Conservation (phyloP, 2,113 vertebrate genomes). For the Embiotoca jacksoni region DNA sequence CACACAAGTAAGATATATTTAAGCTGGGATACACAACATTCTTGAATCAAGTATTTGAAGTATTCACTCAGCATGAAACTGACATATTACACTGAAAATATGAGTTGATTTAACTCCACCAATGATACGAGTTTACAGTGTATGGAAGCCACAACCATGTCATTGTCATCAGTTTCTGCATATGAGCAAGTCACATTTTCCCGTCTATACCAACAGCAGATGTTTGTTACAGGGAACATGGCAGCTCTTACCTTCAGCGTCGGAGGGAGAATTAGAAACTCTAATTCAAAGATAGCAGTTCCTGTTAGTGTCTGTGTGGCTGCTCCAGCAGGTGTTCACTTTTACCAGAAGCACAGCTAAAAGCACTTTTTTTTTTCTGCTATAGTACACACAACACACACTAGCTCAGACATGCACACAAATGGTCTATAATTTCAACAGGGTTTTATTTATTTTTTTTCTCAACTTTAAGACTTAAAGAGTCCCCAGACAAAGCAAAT, state of each 20-base stretch:
- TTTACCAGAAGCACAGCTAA: constrained; percentile 1
- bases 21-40: no score
- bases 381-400: constrained; percentile 1
- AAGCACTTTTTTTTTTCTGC: not conserved
- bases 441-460: constrained; percentile 28
- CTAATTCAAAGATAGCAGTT: constrained; percentile 4
- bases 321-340: not conserved
- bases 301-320: not conserved
- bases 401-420: not conserved
- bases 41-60: no score
- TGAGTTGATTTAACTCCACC: no score
- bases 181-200: not conserved
- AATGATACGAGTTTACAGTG: not conserved
- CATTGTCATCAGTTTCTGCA: not conserved
- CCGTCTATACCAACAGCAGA: not conserved
- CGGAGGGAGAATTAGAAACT: not conserved
- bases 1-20: no score
- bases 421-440: constrained; percentile 11
- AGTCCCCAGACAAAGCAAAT: constrained; percentile 48
- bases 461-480: constrained; percentile 15
- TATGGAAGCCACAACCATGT: not conserved
- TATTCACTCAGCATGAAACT: not conserved
- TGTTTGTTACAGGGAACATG: not conserved
- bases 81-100: no score
- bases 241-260: constrained; percentile 8